These are phyloP conservation scores for Allygus modestus DNA, from an alignment of 2,888 invertebrate species.

Conservation along the genomic window DNA sequence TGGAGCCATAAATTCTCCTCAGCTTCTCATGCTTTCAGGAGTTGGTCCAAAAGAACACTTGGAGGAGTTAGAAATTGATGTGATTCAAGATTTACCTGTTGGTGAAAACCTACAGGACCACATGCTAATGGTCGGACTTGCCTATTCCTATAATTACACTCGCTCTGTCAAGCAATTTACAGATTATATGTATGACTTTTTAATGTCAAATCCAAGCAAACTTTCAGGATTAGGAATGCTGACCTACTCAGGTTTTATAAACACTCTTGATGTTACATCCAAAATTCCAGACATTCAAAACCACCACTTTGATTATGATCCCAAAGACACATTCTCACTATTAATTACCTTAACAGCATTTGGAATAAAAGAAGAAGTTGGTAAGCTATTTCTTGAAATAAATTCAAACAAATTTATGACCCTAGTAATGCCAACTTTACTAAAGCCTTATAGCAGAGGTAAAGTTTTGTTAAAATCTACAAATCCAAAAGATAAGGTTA, in stretches of 20 bases:
- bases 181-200: slow-evolving; percentile 74
- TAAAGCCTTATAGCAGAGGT: slow-evolving; percentile 69
- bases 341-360: slow-evolving; percentile 5
- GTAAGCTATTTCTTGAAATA: background rate
- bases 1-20: slow-evolving; percentile 89
- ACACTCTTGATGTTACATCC: slow-evolving; percentile 72
- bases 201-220: slow-evolving; percentile 71
- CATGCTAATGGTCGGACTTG: slow-evolving; percentile 62
- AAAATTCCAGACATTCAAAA: slow-evolving; percentile 71
- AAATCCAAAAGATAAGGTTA: slow-evolving; percentile 68
- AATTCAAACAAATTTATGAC: slow-evolving; percentile 63
- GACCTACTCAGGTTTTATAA: slow-evolving; percentile 75
- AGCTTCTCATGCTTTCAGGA: slow-evolving; percentile 89
- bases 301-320: slow-evolving; percentile 66
- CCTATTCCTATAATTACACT: slow-evolving; percentile 62
- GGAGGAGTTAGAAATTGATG: slow-evolving; percentile 76
- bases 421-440: slow-evolving; percentile 68
- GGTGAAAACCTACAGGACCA: slow-evolving; percentile 79
- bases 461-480: slow-evolving; percentile 66
- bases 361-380: slow-evolving; percentile 47
- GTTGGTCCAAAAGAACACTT: slow-evolving; percentile 81
- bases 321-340: slow-evolving; percentile 59
- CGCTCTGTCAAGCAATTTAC: slow-evolving; percentile 71
- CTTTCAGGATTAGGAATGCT: slow-evolving; percentile 74
- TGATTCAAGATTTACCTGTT: slow-evolving; percentile 79